Base-by-base conservation (phyloP, 1,140 invertebrate species). In the Oncopeltus fasciatus region DNA sequence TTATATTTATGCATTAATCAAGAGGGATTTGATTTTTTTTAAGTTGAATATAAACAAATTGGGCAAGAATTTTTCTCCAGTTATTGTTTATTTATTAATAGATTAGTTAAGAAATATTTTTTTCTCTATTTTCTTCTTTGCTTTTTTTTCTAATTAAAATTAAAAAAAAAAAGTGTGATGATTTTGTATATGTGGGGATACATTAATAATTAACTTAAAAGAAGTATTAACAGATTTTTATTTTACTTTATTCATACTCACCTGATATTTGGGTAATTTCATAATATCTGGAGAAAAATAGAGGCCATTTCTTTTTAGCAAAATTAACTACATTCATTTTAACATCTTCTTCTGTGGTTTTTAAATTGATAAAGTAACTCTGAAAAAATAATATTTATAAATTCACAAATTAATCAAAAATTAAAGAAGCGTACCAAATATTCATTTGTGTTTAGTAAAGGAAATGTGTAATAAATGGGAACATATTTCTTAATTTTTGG, bases 291-390 rank as follows among this genome's bases (percentile, higher is more conserved):
- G 92, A 96, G 72, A 96, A 96, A 0, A 95, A 74, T 69, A 97
- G 82, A 2, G 92, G 91, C 94, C 94, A 97, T 73, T 98, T 98
- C 71, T 95, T 95, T 76, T 98, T 98, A 1, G 96, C 95, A 76
- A 98, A 99, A 71, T 93, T 92, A 1, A 99, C 95, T 63, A 99
- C 93, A 71, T 99, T 95, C 75, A 98, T 95, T 77, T 99, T 99
- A 0, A 98, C 93, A 70, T 88, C 82, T 21, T 92, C 77, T 1
- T 86, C 76, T 51, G 81, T 80, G 63, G 90, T 84, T 74, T 90
- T 87, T 73, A 94, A 91, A 76, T 92, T 91, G 26, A 92, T 80
- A 72, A 94, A 94, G 72, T 95, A 94, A 74, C 90, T 93, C 79
- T 83, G 66, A 14, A 71, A 74, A n/a, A n/a, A n/a, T n/a, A n/a